Evolutionary conservation across 2,797 vertebrate species (phyloP), one percentile per base, ranked within the genome.

Genomic region (Sebastes umbrosus): DNA sequence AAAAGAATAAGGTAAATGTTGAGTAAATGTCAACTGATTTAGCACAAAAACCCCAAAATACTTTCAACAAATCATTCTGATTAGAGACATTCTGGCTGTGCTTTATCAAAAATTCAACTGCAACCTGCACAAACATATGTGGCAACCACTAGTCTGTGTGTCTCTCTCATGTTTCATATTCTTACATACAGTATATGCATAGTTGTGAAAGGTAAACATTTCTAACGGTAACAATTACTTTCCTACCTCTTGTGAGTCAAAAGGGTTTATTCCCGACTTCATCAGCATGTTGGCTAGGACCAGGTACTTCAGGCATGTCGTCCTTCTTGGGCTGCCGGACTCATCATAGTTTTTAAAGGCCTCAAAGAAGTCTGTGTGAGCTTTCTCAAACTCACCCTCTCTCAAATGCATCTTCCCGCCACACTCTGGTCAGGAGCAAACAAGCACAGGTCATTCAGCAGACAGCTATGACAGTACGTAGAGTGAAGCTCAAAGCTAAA

Each of bases 271-370:
- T 92, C 99, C 99, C 16, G 99, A 99, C 94, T 99, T 99, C 99
- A 99, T 99, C 52, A 99, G 96, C 99, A 99, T 99, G 95, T 99
- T 99, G 91, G 99, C 99, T 91, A 99, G 94, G 77, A 99, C 99
- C 96, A 99, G 95, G 94, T 99, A 99, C 95, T 99, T 99, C 95
- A 99, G 96, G 94, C 99, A 99, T 69, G 99, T 99, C 4, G 99
- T 99, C 96, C 99, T 96, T 90, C 99, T 96, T 62, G 99, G 99
- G 92, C 99, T 99, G 93, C 99, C 99, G 54, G 99, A 99, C 95
- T 99, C 99, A 68, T 99, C 98, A 0, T 99, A 99, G 95, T 99
- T 99, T 94, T 99, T 99, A 93, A 99, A 99, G 36, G 99, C 98
- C 95, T 99, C 99, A 93, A 99, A 99, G 96, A 99, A 99, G 93